Evolutionary conservation across 1,140 invertebrate species (phyloP), one percentile per base, ranked within the genome.

Genomic region (Drosophila repleta): DNA sequence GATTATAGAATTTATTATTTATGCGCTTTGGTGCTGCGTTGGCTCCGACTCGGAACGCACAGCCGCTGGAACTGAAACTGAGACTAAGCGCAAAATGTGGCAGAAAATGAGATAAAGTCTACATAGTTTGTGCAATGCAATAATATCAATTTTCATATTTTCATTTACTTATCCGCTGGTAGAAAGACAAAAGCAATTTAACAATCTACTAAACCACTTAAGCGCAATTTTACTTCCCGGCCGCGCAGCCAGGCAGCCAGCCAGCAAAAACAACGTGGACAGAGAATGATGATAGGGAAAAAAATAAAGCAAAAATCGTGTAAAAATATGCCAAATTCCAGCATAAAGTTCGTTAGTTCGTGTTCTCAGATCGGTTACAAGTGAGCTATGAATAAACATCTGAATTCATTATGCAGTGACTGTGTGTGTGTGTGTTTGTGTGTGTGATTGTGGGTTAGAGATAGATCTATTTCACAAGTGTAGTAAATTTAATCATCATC

Each of bases 101-200:
- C 58, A 68, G 66, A 66, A 65, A 74, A 82, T 82, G 74, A 87
- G 82, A 75, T 81, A 66, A 61, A 66, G 82, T 71, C 78, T 46
- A 62, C 51, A 52, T 87, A 61, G 71, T 55, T 78, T 83, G 70
- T 78, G 79, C 79, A 73, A 88, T 79, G 84, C 72, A 73, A 79
- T 76, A 88, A 83, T 88, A 88, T 88, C 84, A 83, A 87, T 87
- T 87, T 83, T 88, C 79, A 81, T 81, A 87, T 88, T 82, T 87
- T 83, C 62, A 79, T 82, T 69, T 79, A 58, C 74, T 68, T 55
- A 55, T 49, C 41, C 57, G 74, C 57, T 41, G 66, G 39, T 35
- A 69, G 66, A 88, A 87, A 88, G 83, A 88, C 83, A 88, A 88
- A 87, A 83, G 83, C 83, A 88, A 88, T 88, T 88, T 88, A 88